These are phyloP conservation scores for Parambassis ranga DNA, from an alignment of 2,797 vertebrate species.

Conservation along the genomic window DNA sequence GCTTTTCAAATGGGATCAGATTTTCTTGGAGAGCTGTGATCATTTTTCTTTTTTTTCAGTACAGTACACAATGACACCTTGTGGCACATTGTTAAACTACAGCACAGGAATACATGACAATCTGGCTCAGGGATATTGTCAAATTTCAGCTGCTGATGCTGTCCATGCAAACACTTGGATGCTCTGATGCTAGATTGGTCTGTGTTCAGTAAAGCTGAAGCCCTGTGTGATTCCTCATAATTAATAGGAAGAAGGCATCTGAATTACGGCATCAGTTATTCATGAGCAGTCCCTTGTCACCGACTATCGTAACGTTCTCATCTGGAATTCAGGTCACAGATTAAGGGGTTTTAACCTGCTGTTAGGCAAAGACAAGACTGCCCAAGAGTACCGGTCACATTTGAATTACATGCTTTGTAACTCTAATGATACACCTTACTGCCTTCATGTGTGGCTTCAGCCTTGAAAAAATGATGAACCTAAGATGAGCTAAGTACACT, in stretches of 20 bases:
- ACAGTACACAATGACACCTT: conserved; percentile 70
- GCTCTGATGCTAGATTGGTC: background rate
- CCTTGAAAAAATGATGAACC: conserved; percentile 5
- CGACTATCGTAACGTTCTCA: conserved; percentile 13
- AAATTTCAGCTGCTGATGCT: conserved; percentile 17
- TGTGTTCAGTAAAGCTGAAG: background rate
- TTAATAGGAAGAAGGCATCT: conserved; percentile 7
- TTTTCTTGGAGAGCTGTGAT: conserved; percentile 45
- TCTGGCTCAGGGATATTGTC: conserved; percentile 13
- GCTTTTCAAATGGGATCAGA: conserved; percentile 57
- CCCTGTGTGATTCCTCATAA: conserved; percentile 3
- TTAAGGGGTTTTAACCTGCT: conserved; percentile 19
- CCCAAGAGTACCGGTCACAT: background rate
- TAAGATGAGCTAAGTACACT: conserved; percentile 19
- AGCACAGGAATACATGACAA: conserved; percentile 30
- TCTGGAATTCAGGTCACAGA: conserved; percentile 35
- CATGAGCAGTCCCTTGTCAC: conserved; percentile 22
- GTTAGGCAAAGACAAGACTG: conserved; percentile 15
- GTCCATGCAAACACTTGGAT: background rate
- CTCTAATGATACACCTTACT: conserved; percentile 22
- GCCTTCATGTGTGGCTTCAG: conserved; percentile 1
- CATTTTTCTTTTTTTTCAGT: conserved; percentile 40
- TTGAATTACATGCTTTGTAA: conserved; percentile 12
- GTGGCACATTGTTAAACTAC: conserved; percentile 66
- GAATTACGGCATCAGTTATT: conserved; percentile 31